phyloP scores from a whole-genome alignment of 2,113 vertebrate genomes.

The Turdus rufiventris region DNA sequence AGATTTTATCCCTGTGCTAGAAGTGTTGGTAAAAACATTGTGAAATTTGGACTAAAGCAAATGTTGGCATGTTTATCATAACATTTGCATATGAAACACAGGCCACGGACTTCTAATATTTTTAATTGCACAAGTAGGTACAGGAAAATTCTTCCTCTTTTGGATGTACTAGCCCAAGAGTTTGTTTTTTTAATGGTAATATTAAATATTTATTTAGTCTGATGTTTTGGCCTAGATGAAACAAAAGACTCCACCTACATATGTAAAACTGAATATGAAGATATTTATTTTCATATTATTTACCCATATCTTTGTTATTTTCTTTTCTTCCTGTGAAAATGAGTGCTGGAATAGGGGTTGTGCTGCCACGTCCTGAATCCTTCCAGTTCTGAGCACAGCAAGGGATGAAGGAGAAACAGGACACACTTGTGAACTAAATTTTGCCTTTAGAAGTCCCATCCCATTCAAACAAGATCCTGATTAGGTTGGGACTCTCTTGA shows the following conservation, averaged over 20 bases:
- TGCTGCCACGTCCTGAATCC: not conserved
- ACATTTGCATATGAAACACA: not conserved
- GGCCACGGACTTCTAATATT: not conserved
- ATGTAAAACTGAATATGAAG: not conserved
- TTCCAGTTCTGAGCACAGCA: not conserved
- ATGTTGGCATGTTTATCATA: not conserved
- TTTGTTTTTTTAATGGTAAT: not conserved
- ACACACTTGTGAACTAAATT: not conserved
- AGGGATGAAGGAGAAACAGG: not conserved
- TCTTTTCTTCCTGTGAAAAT: not conserved
- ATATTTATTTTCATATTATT: not conserved
- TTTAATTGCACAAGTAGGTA: not conserved
- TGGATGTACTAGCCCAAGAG: not conserved
- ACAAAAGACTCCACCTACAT: not conserved
- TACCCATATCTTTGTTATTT: not conserved
- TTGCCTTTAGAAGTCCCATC: not conserved
- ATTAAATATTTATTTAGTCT: not conserved
- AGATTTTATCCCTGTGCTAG: not conserved
- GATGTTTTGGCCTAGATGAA: not conserved
- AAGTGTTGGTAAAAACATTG: not conserved
- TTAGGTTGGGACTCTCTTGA: not conserved
- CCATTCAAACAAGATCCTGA: not conserved
- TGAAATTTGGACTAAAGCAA: not conserved
- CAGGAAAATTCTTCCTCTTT: not conserved
- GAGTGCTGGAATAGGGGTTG: not conserved